Conservation (phyloP, 2,888 invertebrate genomes). For the Catocala sponsa region DNA sequence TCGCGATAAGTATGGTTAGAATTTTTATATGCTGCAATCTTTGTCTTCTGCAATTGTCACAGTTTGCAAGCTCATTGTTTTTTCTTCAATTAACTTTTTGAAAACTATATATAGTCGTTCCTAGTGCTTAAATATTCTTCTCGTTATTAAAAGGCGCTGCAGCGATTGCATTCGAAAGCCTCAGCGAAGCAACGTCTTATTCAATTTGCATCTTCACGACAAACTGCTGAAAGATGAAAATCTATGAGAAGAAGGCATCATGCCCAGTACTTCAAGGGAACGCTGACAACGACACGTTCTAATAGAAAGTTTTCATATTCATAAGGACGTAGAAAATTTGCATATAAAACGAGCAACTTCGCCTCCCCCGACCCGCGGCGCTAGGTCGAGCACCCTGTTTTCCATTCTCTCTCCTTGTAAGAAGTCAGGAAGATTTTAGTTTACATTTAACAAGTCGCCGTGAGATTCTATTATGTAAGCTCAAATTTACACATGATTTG, state of each 20-base stretch:
- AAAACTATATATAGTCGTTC: not conserved
- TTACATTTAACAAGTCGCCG: constrained; percentile 60
- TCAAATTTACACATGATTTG: constrained; percentile 52
- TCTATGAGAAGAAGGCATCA: constrained; percentile 67
- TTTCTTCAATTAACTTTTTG: no score
- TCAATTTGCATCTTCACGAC: constrained; percentile 65
- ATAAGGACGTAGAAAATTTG: constrained; percentile 86
- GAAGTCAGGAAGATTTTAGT: constrained; percentile 67
- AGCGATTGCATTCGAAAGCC: constrained; percentile 27
- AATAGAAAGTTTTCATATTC: constrained; percentile 89
- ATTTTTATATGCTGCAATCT: no score
- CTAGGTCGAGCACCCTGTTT: constrained; percentile 75
- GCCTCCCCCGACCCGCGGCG: constrained; percentile 64
- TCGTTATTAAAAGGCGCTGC: constrained; percentile 3
- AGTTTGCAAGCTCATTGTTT: no score
- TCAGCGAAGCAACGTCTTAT: constrained; percentile 45
- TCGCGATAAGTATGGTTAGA: no score
- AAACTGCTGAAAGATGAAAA: constrained; percentile 70
- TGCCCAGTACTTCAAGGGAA: constrained; percentile 75
- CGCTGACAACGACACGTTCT: constrained; percentile 86
- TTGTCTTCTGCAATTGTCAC: no score
- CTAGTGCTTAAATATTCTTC: not conserved
- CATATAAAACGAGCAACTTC: constrained; percentile 87
- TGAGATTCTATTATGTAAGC: constrained; percentile 47
- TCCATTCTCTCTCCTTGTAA: constrained; percentile 76